phyloP scores from a whole-genome alignment of 2,113 vertebrate genomes.

The Helogale parvula region DNA sequence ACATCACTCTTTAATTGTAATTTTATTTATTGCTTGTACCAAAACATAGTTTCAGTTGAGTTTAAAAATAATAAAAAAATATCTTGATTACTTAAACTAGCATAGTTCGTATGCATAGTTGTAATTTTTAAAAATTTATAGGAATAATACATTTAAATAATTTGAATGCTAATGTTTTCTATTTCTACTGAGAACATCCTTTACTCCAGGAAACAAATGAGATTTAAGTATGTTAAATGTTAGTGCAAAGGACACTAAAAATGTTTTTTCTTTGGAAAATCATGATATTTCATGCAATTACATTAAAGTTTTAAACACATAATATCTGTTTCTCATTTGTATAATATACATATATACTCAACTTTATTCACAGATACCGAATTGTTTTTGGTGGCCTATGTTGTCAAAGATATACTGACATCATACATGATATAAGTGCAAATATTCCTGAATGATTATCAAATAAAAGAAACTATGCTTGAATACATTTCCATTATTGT shows the following conservation, averaged over 20 bases:
- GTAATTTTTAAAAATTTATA: background rate
- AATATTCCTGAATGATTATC: background rate
- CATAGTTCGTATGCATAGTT: background rate
- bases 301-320: background rate
- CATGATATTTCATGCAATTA: background rate
- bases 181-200: background rate
- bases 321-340: slow-evolving; percentile 3
- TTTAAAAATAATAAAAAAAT: slow-evolving; percentile 22
- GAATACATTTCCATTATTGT: background rate
- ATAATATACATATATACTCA: background rate
- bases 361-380: background rate
- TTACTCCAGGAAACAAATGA: background rate
- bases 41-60: background rate
- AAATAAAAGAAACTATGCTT: background rate
- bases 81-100: background rate
- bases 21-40: background rate
- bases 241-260: background rate
- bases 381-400: background rate
- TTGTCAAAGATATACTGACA: background rate
- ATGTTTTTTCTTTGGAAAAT: background rate
- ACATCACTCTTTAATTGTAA: background rate
- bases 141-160: background rate
- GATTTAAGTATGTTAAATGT: slow-evolving; percentile 17
- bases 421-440: background rate
- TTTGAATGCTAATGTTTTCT: background rate